A percentile compares a stretch with the other conserved stretches of the same genome.
Evolutionary conservation across 2,888 invertebrate species (phyloP).

Genomic region (Perizoma affinitatum): DNA sequence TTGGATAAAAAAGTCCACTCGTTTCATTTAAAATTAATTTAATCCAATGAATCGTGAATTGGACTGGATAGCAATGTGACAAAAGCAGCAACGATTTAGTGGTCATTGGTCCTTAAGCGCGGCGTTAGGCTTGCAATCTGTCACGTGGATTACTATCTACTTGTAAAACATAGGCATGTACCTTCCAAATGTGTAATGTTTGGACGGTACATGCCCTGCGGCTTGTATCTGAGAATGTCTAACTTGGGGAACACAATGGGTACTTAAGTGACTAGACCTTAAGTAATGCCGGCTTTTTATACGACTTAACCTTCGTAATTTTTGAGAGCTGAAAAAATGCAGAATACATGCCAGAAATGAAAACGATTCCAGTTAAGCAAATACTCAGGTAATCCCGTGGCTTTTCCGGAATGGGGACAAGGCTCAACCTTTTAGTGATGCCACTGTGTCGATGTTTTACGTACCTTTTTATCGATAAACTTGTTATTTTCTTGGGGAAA

Average conservation of each 20-base stretch:
- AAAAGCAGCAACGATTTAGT: neutral
- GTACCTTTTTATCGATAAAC: conserved; percentile 4
- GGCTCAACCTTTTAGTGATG: conserved; percentile 39
- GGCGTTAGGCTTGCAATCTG: too few species aligned
- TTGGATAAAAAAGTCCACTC: too few species aligned
- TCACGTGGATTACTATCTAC: too few species aligned
- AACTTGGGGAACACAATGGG: too few species aligned
- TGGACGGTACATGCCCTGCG: too few species aligned
- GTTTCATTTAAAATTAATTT: too few species aligned
- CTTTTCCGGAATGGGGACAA: conserved; percentile 42
- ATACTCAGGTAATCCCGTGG: conserved; percentile 43
- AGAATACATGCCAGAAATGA: conserved; percentile 32
- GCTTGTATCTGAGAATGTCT: too few species aligned
- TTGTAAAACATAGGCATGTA: too few species aligned
- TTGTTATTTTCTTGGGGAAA: neutral
- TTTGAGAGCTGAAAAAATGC: conserved; percentile 15
- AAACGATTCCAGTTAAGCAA: conserved; percentile 42
- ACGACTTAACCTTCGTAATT: conserved; percentile 33
- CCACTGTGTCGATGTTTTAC: conserved; percentile 18
- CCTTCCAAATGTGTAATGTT: too few species aligned
- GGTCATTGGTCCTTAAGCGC: conserved; percentile 5
- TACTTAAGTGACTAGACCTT: too few species aligned
- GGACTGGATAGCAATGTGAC: too few species aligned
- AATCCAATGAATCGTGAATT: too few species aligned
- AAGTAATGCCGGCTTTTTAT: conserved; percentile 28